phyloP scores from a whole-genome alignment of 23 tunicate species.

The Halocynthia roretzi region DNA sequence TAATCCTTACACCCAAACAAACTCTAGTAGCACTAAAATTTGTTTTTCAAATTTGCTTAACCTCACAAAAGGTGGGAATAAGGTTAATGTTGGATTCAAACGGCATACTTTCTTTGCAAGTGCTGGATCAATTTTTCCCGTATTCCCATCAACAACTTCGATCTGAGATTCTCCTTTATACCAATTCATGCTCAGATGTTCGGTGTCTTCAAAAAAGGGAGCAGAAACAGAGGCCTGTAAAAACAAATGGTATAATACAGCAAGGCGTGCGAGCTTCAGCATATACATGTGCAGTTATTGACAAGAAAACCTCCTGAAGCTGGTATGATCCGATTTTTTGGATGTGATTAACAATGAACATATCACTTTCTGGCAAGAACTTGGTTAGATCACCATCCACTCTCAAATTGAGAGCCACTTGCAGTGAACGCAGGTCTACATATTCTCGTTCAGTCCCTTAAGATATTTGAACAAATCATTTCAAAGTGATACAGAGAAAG shows the following conservation, averaged over 20 bases:
- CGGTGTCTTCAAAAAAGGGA: background rate
- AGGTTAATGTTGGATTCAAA: too few relatives aligned
- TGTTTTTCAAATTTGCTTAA: too few relatives aligned
- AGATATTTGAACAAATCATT: background rate
- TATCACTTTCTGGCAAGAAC: constrained; percentile 9
- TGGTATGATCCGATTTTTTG: constrained; percentile 12
- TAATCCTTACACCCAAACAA: background rate
- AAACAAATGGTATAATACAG: background rate
- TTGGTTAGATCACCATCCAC: constrained; percentile 3
- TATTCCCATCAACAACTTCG: constrained; percentile 19
- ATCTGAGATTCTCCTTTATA: constrained; percentile 2
- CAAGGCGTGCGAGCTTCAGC: background rate
- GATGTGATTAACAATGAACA: constrained; percentile 17
- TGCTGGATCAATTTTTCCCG: constrained; percentile 7
- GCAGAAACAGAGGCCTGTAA: background rate
- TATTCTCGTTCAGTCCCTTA: background rate
- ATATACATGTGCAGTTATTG: background rate
- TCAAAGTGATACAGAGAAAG: background rate
- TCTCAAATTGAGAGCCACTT: background rate
- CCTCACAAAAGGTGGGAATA: too few relatives aligned
- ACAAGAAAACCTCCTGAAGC: background rate
- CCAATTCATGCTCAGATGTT: constrained; percentile 15
- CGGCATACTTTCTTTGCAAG: background rate
- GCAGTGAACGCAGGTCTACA: background rate
- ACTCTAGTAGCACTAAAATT: too few relatives aligned